phyloP scores from a whole-genome alignment of 2,797 vertebrate genomes.

The Hydrolagus colliei region DNA sequence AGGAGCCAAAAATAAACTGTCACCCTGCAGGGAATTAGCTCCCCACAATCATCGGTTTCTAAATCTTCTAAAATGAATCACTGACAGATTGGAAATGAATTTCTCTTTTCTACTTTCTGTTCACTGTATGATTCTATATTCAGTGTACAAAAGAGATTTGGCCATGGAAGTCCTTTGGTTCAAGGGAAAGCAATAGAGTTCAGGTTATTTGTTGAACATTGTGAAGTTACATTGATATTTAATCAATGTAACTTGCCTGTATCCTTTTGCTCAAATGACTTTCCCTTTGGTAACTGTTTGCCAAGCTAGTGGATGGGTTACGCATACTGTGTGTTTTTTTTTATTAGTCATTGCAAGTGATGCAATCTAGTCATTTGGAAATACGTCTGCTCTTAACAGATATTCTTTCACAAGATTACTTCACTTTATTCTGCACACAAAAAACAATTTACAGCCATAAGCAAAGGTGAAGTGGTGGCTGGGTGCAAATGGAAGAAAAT shows the following conservation, averaged over 20 bases:
- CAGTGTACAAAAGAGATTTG: too few relatives aligned
- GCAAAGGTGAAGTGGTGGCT: background rate
- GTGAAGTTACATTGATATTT: background rate
- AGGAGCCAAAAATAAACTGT: background rate
- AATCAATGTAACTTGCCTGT: background rate
- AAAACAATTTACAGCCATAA: background rate
- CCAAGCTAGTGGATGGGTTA: background rate
- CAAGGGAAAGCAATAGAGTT: background rate
- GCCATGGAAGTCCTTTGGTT: background rate
- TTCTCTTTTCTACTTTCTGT: background rate
- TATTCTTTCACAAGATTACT: background rate
- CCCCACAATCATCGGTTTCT: background rate
- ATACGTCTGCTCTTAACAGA: background rate
- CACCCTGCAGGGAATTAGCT: background rate
- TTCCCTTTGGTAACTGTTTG: background rate
- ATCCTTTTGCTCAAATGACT: background rate
- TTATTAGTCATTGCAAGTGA: background rate
- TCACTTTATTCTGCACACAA: background rate
- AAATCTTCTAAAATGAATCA: background rate
- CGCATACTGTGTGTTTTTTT: background rate
- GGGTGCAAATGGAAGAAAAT: background rate
- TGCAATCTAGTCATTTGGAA: conserved; percentile 10
- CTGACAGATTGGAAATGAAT: background rate
- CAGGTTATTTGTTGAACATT: background rate
- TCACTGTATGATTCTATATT: background rate